Evolutionary conservation across 2,113 vertebrate genomes (phyloP), one percentile per base, ranked within the genome.

Genomic region (Notiomystis cincta): DNA sequence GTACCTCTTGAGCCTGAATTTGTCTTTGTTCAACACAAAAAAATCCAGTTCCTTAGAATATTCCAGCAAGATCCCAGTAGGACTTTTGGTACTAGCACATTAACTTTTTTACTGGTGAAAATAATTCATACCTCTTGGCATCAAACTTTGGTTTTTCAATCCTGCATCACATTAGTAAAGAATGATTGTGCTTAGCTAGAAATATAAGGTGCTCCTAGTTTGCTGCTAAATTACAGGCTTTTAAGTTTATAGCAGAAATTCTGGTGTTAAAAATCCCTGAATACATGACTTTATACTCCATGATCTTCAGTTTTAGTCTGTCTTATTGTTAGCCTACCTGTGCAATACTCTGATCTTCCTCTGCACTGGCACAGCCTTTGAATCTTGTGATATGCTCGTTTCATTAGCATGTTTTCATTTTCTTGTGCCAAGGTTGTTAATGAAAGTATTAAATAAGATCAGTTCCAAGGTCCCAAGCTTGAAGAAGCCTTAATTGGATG

Each of bases 381-480:
- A 86, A 45, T 95, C 70, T 85, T 72, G 45, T 77, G 62, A 82
- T 76, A 57, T 45, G 20, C 70, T 90, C 45, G 57, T 94, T 93
- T 94, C 82, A 77, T 92, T 80, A 92, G 50, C 66, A 57, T 76
- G 78, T 93, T 97, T 96, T 90, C 28, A 80, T 93, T 93, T 95
- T 93, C 79, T 73, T 77, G 50, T 92, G 71, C 82, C 88, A 95
- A 88, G 62, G 23, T 69, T 8, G 4, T 69, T 95, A 88, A 90
- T 92, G 75, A 61, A 94, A 90, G 37, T 94, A 88, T 92, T 85
- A 92, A 97, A 88, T 91, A 93, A 95, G 79, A 93, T 88, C 70
- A 37, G 44, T 93, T 95, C 40, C 85, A 89, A 94, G 85, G 82
- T 80, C 50, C 75, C 71, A 93, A 80, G 82, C 65, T 92, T 88